Evolutionary conservation across 2,113 vertebrate species (phyloP), one percentile per base, ranked within the genome.

Genomic region (Choloepus hoffmanni): DNA sequence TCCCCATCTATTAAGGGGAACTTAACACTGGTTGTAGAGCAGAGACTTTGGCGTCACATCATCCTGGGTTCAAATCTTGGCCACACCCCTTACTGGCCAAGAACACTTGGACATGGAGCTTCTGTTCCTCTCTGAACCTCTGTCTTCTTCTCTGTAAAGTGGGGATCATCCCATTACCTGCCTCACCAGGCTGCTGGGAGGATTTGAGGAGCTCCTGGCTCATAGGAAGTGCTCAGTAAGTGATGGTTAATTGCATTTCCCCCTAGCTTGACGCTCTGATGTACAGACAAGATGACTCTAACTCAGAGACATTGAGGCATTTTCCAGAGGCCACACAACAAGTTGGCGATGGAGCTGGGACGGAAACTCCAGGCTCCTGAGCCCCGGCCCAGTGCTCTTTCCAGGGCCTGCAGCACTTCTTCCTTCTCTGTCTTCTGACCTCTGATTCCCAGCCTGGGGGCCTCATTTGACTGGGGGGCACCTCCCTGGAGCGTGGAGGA

Each of bases 21-120:
- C n/a, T 40, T 72, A 40, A 43, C 70, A 72, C 70, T 72, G 70
- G 65, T 13, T 12, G 15, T 14, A 67, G 30, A 33, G 5, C 2
- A 33, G 13, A 21, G 86, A 28, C 33, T 77, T 40, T 33, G 77
- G 48, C 30, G 23, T 63, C 85, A 13, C 0, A 3, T 21, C 65
- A 45, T 21, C 65, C 62, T 90, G 84, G 67, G 19, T 43, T 72
- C 53, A 3, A 15, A 55, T 24, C 68, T 78, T 73, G 26, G 26
- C 33, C 13, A 48, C 2, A 33, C 26, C 28, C 36, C 60, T 65
- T 3, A 1, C 45, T n/a, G 63, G 28, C 53, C 0, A 0, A 36
- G n/a, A 55, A 19, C 13, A 2, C 6, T 6, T 30, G 30, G 21
- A 1, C 2, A 0, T 11, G 7, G 11, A 24, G 79, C 26, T 74